A percentile compares a stretch with the other conserved stretches of the same genome.
These are phyloP conservation scores for Heliconius charithonia DNA, from an alignment of 2,888 invertebrate species.

Conservation along the genomic window DNA sequence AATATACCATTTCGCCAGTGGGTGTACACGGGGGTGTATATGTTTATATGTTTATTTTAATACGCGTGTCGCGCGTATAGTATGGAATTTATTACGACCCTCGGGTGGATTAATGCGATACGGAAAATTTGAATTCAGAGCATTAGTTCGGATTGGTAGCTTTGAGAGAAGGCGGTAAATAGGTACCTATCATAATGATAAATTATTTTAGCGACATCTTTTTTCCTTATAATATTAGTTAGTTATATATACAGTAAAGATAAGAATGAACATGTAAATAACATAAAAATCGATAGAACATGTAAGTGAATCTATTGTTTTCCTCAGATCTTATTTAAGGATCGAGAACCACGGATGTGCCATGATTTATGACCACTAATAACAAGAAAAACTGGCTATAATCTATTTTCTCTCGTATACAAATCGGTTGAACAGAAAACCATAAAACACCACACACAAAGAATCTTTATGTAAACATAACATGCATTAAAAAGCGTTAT, in stretches of 20 bases:
- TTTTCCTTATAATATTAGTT: not conserved
- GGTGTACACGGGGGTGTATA: conserved; percentile 73
- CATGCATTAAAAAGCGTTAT: conserved; percentile 79
- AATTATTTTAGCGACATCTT: conserved; percentile 53
- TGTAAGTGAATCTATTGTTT: conserved; percentile 51
- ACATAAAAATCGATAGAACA: conserved; percentile 28
- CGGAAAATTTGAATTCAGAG: conserved; percentile 83
- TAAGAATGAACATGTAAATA: not conserved
- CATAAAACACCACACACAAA: conserved; percentile 83
- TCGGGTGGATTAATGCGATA: conserved; percentile 81
- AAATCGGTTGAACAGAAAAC: conserved; percentile 83
- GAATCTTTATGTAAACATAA: conserved; percentile 83
- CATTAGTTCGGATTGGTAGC: conserved; percentile 81
- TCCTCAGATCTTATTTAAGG: conserved; percentile 75
- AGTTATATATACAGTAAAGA: not conserved
- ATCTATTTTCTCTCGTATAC: conserved; percentile 83
- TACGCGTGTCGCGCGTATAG: conserved; percentile 84
- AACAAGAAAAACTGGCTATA: conserved; percentile 83
- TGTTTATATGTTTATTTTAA: conserved; percentile 85
- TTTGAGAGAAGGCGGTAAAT: conserved; percentile 57
- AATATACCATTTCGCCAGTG: conserved; percentile 52
- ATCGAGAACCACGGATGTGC: conserved; percentile 73
- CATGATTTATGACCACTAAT: conserved; percentile 82
- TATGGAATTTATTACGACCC: conserved; percentile 83
- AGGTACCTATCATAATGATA: conserved; percentile 55